Evolutionary conservation across 2,113 vertebrate genomes (phyloP), one percentile per base, ranked within the genome.

Genomic region (Seriola quinqueradiata): DNA sequence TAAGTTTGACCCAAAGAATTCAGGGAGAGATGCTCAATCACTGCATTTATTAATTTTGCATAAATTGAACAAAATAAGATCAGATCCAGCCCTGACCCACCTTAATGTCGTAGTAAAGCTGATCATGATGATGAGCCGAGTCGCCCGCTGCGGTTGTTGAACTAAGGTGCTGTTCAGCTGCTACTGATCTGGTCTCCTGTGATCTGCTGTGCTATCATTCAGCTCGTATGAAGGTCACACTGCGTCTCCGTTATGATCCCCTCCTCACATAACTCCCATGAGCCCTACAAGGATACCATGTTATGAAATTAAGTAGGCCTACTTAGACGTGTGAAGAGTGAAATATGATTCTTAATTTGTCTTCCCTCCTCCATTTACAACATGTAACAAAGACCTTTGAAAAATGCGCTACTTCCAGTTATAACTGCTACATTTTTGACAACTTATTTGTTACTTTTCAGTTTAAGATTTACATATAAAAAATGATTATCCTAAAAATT

Each of bases 101-200:
- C 2, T 52, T 52, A 52, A 21, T 57, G 21, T 12, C 12, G n/a
- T 4, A 23, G n/a, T 4, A 12, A 12, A 1, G 19, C 48, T 12
- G 54, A 23, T 23, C 3, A 5, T 12, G 21, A 55, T 12, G 11
- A 55, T 23, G 9, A 23, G n/a, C n/a, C 12, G 8, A 57, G 21
- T 3, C n/a, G 50, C n/a, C 21, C 0, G 21, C 4, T 57, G 54
- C 3, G 1, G 5, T 44, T 4, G n/a, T 42, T 48, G 46, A 16
- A 54, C 52, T 11, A 55, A 42, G n/a, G 21, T 52, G 58, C 28
- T 25, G 38, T 19, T 44, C 23, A 23, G 50, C 58, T 52, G 58
- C 46, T 8, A 2, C 42, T 77, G 40, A 48, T 77, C 38, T 48
- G 61, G 5, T 64, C 64, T 59, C 52, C 70, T 44, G 54, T 68